Evolutionary conservation across 1,140 invertebrate genomes (phyloP).

Genomic region (Drosophila subpulchrella): DNA sequence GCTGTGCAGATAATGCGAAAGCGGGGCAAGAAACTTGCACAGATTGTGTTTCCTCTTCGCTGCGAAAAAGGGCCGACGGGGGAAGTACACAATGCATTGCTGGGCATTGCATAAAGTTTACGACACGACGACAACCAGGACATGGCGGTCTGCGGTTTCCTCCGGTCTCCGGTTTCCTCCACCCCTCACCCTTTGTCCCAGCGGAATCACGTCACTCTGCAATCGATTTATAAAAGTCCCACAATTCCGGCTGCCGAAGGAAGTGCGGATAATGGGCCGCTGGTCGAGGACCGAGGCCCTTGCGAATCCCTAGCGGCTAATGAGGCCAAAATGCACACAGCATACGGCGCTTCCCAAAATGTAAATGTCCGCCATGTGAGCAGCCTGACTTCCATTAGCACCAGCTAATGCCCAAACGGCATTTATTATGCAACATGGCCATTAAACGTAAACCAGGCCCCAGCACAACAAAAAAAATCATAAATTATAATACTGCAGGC

Average conservation of each 20-base stretch:
- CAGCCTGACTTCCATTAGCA: neutral
- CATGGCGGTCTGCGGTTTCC: conserved; percentile 35
- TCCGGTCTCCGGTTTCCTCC: conserved; percentile 11
- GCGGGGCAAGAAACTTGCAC: conserved; percentile 63
- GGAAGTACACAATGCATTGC: conserved; percentile 45
- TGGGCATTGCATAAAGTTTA: conserved; percentile 61
- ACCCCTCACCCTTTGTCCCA: neutral
- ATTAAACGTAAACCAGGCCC: conserved; percentile 19
- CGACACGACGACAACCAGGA: conserved; percentile 45
- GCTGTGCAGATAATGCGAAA: conserved; percentile 54
- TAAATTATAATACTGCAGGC: conserved; percentile 61
- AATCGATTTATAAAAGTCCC: conserved; percentile 59
- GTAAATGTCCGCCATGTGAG: neutral
- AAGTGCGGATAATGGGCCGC: conserved; percentile 34
- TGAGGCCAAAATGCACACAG: conserved; percentile 44
- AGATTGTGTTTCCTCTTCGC: conserved; percentile 59
- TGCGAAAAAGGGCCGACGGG: conserved; percentile 1
- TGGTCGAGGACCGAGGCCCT: neutral
- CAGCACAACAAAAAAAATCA: conserved; percentile 30
- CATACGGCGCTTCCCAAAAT: conserved; percentile 10
- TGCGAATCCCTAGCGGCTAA: conserved; percentile 27
- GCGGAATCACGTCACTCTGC: conserved; percentile 46
- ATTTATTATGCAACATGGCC: conserved; percentile 50
- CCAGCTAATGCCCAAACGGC: neutral
- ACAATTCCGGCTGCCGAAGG: conserved; percentile 35